These are phyloP conservation scores for Agrypnia vestita DNA, from an alignment of 1,140 invertebrate genomes.

Conservation along the genomic window DNA sequence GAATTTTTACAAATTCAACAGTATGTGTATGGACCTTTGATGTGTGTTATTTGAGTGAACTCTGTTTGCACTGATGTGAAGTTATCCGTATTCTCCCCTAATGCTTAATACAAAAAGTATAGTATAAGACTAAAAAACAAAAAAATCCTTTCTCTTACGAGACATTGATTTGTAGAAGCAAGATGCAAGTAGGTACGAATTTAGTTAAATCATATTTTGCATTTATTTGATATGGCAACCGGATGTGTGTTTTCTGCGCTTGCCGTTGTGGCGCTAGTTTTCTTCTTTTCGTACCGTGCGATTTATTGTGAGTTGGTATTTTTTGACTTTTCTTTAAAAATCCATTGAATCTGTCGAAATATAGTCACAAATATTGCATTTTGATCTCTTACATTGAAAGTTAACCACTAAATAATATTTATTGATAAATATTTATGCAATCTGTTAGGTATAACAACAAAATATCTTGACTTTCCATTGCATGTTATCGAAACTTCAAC, in stretches of 20 bases:
- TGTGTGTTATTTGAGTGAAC: too few species aligned
- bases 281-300: conserved; percentile 45
- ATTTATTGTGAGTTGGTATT: conserved; percentile 49
- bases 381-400: not conserved
- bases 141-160: too few species aligned
- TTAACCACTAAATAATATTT: not conserved
- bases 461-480: conserved; percentile 15
- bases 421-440: conserved; percentile 2
- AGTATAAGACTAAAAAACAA: too few species aligned
- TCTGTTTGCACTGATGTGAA: too few species aligned
- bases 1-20: too few species aligned
- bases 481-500: conserved; percentile 27
- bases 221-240: conserved; percentile 42
- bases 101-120: too few species aligned
- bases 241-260: conserved; percentile 7
- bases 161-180: not conserved
- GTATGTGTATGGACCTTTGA: too few species aligned
- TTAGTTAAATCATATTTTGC: too few species aligned
- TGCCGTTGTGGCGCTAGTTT: conserved; percentile 31
- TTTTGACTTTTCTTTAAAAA: conserved; percentile 38
- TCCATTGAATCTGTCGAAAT: conserved; percentile 34
- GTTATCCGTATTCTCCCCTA: too few species aligned
- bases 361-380: conserved; percentile 30
- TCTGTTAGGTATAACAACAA: conserved; percentile 1
- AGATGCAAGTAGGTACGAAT: not conserved